Conservation (phyloP, 2,888 invertebrate genomes). For the Dynastes tityus region DNA sequence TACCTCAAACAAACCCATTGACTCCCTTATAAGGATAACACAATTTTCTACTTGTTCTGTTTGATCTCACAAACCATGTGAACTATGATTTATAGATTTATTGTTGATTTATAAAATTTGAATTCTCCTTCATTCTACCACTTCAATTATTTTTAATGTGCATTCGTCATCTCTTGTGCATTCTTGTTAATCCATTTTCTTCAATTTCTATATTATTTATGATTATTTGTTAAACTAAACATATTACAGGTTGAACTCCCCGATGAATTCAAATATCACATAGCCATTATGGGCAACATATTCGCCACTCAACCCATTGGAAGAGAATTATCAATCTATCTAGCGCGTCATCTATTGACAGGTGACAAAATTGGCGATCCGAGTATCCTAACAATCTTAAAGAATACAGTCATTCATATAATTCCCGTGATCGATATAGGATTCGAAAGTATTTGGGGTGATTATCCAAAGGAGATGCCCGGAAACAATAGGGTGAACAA, state of each 20-base stretch:
- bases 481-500: slow-evolving; percentile 60
- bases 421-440: slow-evolving; percentile 80
- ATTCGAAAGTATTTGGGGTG: slow-evolving; percentile 71
- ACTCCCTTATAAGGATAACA: too few relatives aligned
- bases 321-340: slow-evolving; percentile 86
- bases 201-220: too few relatives aligned
- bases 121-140: too few relatives aligned
- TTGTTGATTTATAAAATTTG: too few relatives aligned
- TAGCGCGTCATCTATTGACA: slow-evolving; percentile 85
- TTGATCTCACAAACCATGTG: too few relatives aligned
- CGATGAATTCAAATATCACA: slow-evolving; percentile 87
- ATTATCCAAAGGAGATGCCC: slow-evolving; percentile 67
- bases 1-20: too few relatives aligned
- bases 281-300: slow-evolving; percentile 88
- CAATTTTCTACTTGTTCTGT: too few relatives aligned
- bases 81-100: too few relatives aligned
- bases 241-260: slow-evolving; percentile 79
- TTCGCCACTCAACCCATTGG: slow-evolving; percentile 88
- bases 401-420: slow-evolving; percentile 84
- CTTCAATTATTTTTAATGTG: too few relatives aligned
- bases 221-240: too few relatives aligned
- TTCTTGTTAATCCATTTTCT: too few relatives aligned
- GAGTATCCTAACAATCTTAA: slow-evolving; percentile 76
- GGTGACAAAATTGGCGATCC: slow-evolving; percentile 82
- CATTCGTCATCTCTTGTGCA: too few relatives aligned